Base-by-base conservation (phyloP, 2,888 invertebrate species). In the Eristalis tenax region DNA sequence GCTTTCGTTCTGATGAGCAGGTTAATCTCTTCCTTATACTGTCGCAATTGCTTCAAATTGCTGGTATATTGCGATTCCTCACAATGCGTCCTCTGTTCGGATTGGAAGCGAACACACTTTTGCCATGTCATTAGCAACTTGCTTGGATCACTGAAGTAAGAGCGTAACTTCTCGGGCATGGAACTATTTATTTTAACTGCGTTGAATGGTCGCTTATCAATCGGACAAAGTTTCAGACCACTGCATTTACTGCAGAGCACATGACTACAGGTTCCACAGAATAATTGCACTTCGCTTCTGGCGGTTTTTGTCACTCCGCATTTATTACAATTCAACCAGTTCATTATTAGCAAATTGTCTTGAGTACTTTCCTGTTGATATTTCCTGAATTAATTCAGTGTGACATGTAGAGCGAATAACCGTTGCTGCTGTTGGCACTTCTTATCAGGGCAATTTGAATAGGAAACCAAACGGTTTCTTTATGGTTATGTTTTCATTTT, bases 301-400 rank as follows among this genome's bases (percentile, higher is more conserved):
- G 35, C 11, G 0, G 61, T 11, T n/a, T 57, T 75, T 1, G 15
- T 18, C 4, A 83, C 1, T 10, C 83, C 83, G 10, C 87, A 87
- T 18, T 87, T 83, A n/a, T 87, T 87, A 40, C 87, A 87, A 32
- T 80, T 75, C n/a, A 87, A 22, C 83, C 83, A 87, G 22, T 26
- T 50, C 86, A 86, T 78, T 64, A 10, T 71, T 4, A 10, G 6
- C 23, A n/a, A 43, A 26, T 63, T 57, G 4, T 77, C 23, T 11
- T 57, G 5, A 22, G n/a, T 6, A n/a, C 3, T 13, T 28, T 43
- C 26, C 11, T 6, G 18, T 0, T 18, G 32, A 5, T 10, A 50
- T 8, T 50, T 50, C 5, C 18, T 50, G n/a, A 50, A n/a, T 50
- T 15, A 5, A 50, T 18, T 8, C 8, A 8, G 8, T 50, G 6